Conservation (phyloP, 2,888 invertebrate species). For the Prosopocoilus inquinatus region DNA sequence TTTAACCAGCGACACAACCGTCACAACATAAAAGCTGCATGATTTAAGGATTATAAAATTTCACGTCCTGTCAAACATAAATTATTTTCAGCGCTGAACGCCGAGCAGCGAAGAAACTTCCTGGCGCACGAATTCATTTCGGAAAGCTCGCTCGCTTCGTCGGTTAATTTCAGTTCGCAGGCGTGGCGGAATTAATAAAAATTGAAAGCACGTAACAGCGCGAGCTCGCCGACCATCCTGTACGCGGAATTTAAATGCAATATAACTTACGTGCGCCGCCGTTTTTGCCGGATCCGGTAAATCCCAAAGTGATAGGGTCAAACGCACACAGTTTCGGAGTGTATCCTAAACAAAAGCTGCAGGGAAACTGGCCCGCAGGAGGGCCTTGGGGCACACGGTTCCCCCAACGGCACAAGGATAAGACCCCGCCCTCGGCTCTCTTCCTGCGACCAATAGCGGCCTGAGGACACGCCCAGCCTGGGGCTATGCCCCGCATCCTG, state of each 20-base stretch:
- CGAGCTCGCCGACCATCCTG: not conserved
- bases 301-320: slow-evolving; percentile 15
- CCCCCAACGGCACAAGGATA: slow-evolving; percentile 35
- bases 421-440: slow-evolving; percentile 43
- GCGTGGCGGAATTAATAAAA: not conserved
- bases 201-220: not conserved
- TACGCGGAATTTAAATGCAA: slow-evolving; percentile 1
- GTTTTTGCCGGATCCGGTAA: slow-evolving; percentile 10
- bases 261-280: slow-evolving; percentile 15
- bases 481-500: slow-evolving; percentile 36
- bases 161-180: not conserved
- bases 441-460: slow-evolving; percentile 44
- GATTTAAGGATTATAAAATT: too few species aligned
- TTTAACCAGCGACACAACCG: too few species aligned
- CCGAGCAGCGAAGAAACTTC: too few species aligned
- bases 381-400: slow-evolving; percentile 39
- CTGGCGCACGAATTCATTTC: too few species aligned
- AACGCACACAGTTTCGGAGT: slow-evolving; percentile 15
- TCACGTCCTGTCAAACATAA: too few species aligned
- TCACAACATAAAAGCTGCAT: too few species aligned
- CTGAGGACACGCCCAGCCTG: slow-evolving; percentile 47
- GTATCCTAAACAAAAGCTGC: slow-evolving; percentile 40
- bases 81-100: too few species aligned
- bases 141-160: too few species aligned
- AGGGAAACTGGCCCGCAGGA: slow-evolving; percentile 45